A percentile compares a stretch with the other conserved stretches of the same genome.
Conservation (phyloP, 2,797 vertebrate species). For the Melanogrammus aeglefinus region DNA sequence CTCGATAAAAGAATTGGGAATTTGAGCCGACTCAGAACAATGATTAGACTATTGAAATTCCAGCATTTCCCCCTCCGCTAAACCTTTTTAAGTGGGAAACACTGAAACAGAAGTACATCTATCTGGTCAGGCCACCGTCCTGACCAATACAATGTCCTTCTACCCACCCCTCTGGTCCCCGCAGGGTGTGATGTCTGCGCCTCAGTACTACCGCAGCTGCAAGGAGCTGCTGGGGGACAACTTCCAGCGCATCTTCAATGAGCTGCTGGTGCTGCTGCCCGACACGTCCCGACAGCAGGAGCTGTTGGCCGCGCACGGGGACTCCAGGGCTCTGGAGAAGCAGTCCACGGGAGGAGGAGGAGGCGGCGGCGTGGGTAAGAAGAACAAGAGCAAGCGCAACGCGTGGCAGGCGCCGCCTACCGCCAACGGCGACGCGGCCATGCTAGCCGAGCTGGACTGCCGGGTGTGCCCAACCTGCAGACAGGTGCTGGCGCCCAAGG, state of each 20-base stretch:
- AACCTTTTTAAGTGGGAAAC: not conserved
- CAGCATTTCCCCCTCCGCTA: too few relatives aligned
- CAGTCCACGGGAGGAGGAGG: conserved; percentile 56
- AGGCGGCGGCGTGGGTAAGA: conserved; percentile 56
- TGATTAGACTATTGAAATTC: too few relatives aligned
- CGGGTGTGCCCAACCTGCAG: conserved; percentile 88
- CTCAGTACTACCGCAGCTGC: conserved; percentile 89
- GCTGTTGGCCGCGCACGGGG: conserved; percentile 86
- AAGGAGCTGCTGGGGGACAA: conserved; percentile 89
- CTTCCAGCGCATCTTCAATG: conserved; percentile 89
- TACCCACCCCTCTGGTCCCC: conserved; percentile 7
- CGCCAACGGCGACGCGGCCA: conserved; percentile 27
- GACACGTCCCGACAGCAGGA: conserved; percentile 94
- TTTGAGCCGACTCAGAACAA: too few relatives aligned
- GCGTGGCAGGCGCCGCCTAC: conserved; percentile 76
- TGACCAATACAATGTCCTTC: not conserved
- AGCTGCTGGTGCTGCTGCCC: conserved; percentile 91
- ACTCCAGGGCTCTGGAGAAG: conserved; percentile 77
- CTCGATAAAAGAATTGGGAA: too few relatives aligned
- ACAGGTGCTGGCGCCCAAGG: conserved; percentile 89
- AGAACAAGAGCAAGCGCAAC: conserved; percentile 86
- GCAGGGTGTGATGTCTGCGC: conserved; percentile 87
- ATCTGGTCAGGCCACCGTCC: not conserved
- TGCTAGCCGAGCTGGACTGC: conserved; percentile 82
- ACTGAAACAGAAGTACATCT: not conserved